Evolutionary conservation across 92 coral and sea anemone species (phyloP).

Genomic region (Epizoanthus scotinus): DNA sequence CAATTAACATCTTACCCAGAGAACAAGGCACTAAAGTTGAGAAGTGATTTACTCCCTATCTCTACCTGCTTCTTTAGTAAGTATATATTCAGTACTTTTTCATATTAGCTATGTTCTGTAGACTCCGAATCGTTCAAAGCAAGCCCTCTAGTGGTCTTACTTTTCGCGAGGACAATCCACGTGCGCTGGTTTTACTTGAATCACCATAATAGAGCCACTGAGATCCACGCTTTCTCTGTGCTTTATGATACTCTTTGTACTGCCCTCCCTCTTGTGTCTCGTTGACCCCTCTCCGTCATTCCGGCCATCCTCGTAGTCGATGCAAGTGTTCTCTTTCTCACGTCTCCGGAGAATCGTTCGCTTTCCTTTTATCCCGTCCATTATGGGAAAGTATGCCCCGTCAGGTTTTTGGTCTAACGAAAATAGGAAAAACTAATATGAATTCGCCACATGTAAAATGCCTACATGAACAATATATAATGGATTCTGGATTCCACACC

Average conservation of each 20-base stretch:
- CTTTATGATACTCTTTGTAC: background rate
- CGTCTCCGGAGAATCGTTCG: conserved; percentile 19
- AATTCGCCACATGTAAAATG: too few species aligned
- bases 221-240: conserved; percentile 33
- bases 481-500: too few species aligned
- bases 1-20: too few species aligned
- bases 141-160: background rate
- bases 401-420: conserved; percentile 16
- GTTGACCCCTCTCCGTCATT: background rate
- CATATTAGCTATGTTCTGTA: too few species aligned
- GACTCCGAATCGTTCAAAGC: too few species aligned
- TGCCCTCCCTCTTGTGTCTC: background rate
- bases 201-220: conserved; percentile 27
- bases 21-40: too few species aligned
- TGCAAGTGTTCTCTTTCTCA: background rate
- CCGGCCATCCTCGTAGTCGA: background rate
- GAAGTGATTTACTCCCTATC: too few species aligned
- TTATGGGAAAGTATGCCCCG: background rate
- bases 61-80: too few species aligned
- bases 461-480: too few species aligned
- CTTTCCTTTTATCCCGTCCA: conserved; percentile 19
- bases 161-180: background rate
- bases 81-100: too few species aligned
- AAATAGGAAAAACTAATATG: background rate
- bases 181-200: conserved; percentile 21